Base-by-base conservation (phyloP, 2,888 invertebrate species). In the Apoda limacodes region DNA sequence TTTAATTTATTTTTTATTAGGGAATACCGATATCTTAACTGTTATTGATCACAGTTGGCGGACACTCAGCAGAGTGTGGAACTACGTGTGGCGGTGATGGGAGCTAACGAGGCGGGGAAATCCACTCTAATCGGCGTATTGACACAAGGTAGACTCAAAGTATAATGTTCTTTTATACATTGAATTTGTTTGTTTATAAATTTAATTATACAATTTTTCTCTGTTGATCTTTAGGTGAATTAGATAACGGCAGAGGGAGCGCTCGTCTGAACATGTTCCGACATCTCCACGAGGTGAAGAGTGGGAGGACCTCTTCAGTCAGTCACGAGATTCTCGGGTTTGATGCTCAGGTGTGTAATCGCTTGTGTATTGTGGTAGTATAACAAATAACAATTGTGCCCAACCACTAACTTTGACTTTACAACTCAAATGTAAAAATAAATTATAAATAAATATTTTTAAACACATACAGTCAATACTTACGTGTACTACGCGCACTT, bases 251-350 rank as follows among this genome's bases (percentile, higher is more conserved):
- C 0, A 83, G 94, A 34, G 98, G 99, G 4, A 87, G 93, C 52
- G 96, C 98, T 0, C 85, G 99, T 1, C 80, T 98, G 5, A 98
- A 98, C 72, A 92, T 99, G 87, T 95, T 99, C 68, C 72, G 93
- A 3, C 92, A 98, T 56, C 82, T 95, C 43, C 99, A 99, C 66
- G 99, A 99, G 66, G 94, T 99, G 32, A 69, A 70, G 34, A 75
- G 74, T 9, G 98, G 98, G 0, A 83, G 96, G 40, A 98, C 98
- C 0, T 96, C 95, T 0, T 96, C 95, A 3, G 92, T 98, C 52
- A 95, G 95, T 42, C 95, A 96, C 60, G 97, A 98, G 80, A 95
- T 98, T 44, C 85, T 99, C 4, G 99, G 98, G 5, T 99, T 99
- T 63, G 94, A 96, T 67, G 85, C 87, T 2, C 82, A 88, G 82